Evolutionary conservation across 64 coral and sea anemone species (phyloP), one percentile per base, ranked within the genome.

Genomic region (Stylophora pistillata): DNA sequence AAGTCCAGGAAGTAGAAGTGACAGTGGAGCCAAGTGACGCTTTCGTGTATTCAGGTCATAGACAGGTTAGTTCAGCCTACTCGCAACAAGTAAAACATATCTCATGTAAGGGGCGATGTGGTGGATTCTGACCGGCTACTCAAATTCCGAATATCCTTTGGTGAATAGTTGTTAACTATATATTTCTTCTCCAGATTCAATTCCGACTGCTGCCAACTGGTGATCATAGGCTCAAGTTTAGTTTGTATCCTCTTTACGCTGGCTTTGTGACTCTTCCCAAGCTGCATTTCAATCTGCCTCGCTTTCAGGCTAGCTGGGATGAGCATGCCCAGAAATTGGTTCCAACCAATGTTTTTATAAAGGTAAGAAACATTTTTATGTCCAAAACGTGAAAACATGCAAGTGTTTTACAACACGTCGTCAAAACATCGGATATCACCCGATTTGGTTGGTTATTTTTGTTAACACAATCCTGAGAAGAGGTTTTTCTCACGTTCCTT

Each of bases 41-140:
- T 15, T 99, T 99, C 29, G 95, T 99, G 97, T 99, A 95, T 74
- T 88, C 97, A 20, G 97, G 97, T 17, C 94, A 95, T 72, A 99
- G 95, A 83, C 90, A 99, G 90, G 96, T 98, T 70, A 85, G 30
- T 10, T 56, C 77, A 31, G 13, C 20, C 55, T 58, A 4, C 17
- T 93, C 0, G 15, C 7, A 5, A 17, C 14, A 66, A 23, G 12
- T 13, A 33, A 64, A 64, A 26, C 15, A 52, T 37, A 5, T 15
- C 11, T 13, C 13, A 34, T 30, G 5, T 10, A 10, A 10, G 64
- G 21, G 26, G 23, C n/a, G n/a, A 6, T 41, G 2, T 41, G 37
- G 37, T 41, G 37, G 6, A 41, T n/a, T n/a, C n/a, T 47, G 37
- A 47, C 7, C 7, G 37, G 37, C 37, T 7, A 47, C 3, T 47